Evolutionary conservation across 2,113 vertebrate genomes (phyloP), one percentile per base, ranked within the genome.

Genomic region (Progne subis): DNA sequence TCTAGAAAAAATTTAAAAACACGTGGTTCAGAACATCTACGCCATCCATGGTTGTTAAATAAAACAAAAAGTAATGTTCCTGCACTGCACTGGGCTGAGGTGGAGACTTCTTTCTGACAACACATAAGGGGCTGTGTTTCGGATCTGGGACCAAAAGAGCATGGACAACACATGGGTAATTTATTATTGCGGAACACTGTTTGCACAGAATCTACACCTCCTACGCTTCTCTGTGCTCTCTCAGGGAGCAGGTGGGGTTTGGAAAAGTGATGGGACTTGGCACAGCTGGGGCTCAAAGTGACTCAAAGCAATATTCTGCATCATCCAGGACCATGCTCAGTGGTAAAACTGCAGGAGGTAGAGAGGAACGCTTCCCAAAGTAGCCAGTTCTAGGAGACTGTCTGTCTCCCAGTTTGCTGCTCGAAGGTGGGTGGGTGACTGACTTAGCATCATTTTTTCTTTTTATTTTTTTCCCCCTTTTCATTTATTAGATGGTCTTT

Each of bases 61-160:
- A n/a, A 77, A 77, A n/a, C 8, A 28, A 56, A 68, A 72, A 34
- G 21, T 18, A 49, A 28, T 10, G 6, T 31, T 75, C 6, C 10
- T 37, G 3, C 15, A 12, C 8, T 31, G 11, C 0, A 0, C 14
- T 31, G 19, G 17, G 4, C 10, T 75, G 50, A 16, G 32, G 3
- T 46, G n/a, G 5, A 72, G 5, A 41, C 32, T 77, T 68, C 16
- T 21, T 70, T 64, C n/a, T 49, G n/a, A 64, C 8, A 50, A 17
- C 8, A 12, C 4, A 5, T 7, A 9, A 0, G 0, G 17, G 21
- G 7, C 11, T 82, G 18, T 47, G 25, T 63, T 72, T 86, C 49
- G 77, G 19, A 31, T 41, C 12, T 55, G 31, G 16, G 14, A 55
- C 17, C 8, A 25, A 68, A 88, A 17, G 5, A 46, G 3, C 14